phyloP scores from a whole-genome alignment of 2,113 vertebrate genomes.

The Eulacestoma nigropectus region DNA sequence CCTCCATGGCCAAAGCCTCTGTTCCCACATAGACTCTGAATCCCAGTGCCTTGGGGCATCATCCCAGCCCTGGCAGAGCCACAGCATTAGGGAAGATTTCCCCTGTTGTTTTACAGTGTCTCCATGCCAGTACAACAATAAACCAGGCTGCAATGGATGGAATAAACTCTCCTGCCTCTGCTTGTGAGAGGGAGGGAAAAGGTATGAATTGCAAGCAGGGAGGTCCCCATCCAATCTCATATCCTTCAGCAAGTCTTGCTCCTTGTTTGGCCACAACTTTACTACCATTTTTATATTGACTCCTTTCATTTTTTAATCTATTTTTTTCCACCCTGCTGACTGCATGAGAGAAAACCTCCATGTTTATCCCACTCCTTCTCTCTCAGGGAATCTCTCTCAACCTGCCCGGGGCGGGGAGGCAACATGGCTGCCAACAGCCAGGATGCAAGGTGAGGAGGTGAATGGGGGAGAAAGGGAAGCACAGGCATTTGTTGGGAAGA shows the following conservation, averaged over 20 bases:
- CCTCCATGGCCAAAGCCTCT: not conserved
- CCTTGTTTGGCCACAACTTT: not conserved
- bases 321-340: not conserved
- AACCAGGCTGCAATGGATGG: not conserved
- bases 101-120: not conserved
- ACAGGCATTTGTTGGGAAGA: not conserved
- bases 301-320: not conserved
- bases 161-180: not conserved
- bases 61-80: not conserved
- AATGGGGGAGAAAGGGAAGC: not conserved
- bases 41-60: not conserved
- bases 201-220: not conserved
- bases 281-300: not conserved
- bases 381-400: not conserved
- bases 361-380: not conserved
- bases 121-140: not conserved
- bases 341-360: not conserved
- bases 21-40: not conserved
- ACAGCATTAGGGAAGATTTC: not conserved
- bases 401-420: not conserved
- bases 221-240: not conserved
- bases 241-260: not conserved
- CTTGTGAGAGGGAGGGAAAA: not conserved
- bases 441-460: not conserved
- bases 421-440: not conserved